Conservation (phyloP, 2,888 invertebrate genomes). For the Euproctis similis region DNA sequence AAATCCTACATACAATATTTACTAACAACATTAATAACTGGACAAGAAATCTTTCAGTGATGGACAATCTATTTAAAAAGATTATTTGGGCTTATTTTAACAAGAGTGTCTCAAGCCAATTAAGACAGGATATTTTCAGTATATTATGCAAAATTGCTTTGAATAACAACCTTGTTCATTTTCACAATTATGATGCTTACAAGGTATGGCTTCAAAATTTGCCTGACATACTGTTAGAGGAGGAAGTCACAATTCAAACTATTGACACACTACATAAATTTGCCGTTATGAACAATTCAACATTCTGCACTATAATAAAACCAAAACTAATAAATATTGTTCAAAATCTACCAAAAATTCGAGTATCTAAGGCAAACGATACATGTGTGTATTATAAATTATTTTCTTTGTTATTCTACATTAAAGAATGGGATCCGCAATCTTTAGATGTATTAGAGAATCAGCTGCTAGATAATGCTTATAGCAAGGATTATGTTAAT, state of each 20-base stretch:
- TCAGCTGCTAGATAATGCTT: slow-evolving; percentile 47
- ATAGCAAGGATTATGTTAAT: slow-evolving; percentile 47
- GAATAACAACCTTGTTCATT: slow-evolving; percentile 51
- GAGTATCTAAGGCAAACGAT: slow-evolving; percentile 50
- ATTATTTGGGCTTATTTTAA: slow-evolving; percentile 55
- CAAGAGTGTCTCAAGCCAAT: slow-evolving; percentile 32
- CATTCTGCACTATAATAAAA: slow-evolving; percentile 66
- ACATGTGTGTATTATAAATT: slow-evolving; percentile 65
- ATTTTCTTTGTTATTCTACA: slow-evolving; percentile 73
- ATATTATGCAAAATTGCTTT: slow-evolving; percentile 61
- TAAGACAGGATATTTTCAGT: slow-evolving; percentile 55
- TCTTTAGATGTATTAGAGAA: slow-evolving; percentile 56
- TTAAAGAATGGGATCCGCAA: slow-evolving; percentile 56
- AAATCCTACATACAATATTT: slow-evolving; percentile 51
- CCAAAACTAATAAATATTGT: slow-evolving; percentile 61
- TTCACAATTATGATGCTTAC: slow-evolving; percentile 56
- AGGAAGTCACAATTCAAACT: slow-evolving; percentile 62
- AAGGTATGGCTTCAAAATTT: slow-evolving; percentile 69
- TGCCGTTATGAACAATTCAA: slow-evolving; percentile 69
- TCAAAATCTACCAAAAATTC: slow-evolving; percentile 52
- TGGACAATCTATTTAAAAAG: slow-evolving; percentile 52
- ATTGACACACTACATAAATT: slow-evolving; percentile 76
- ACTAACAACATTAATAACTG: slow-evolving; percentile 48
- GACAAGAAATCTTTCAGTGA: slow-evolving; percentile 44
- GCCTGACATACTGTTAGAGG: slow-evolving; percentile 73